Evolutionary conservation across 92 coral and sea anemone genomes (phyloP).

Genomic region (Nematostella vectensis): DNA sequence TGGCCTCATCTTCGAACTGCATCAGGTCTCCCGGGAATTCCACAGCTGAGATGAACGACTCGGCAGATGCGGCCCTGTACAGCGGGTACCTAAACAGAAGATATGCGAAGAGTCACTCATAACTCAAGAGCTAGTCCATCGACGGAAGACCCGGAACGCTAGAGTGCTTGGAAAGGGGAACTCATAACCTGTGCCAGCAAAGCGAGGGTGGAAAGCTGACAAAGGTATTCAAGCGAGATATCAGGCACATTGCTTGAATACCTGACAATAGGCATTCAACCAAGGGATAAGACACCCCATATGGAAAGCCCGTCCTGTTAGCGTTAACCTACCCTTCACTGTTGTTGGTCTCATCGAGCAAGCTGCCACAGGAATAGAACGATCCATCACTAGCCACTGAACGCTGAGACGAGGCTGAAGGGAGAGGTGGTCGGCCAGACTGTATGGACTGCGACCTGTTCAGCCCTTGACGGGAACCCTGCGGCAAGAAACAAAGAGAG

Average conservation of each 20-base stretch:
- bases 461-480: slow-evolving; percentile 53
- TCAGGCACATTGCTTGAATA: too few relatives aligned
- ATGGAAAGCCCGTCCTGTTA: too few relatives aligned
- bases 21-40: slow-evolving; percentile 66
- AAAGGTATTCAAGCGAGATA: too few relatives aligned
- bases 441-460: slow-evolving; percentile 27
- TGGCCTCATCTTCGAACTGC: slow-evolving; percentile 50
- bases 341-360: slow-evolving; percentile 56
- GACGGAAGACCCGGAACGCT: too few relatives aligned
- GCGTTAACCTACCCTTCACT: slow-evolving; percentile 18
- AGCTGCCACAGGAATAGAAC: slow-evolving; percentile 96
- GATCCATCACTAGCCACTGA: slow-evolving; percentile 77
- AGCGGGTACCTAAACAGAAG: slow-evolving; percentile 21
- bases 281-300: too few relatives aligned
- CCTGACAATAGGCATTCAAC: too few relatives aligned
- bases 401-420: slow-evolving; percentile 49
- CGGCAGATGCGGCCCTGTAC: slow-evolving; percentile 38
- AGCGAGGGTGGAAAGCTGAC: too few relatives aligned
- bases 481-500: too few relatives aligned
- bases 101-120: background rate
- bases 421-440: slow-evolving; percentile 17
- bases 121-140: too few relatives aligned
- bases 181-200: too few relatives aligned
- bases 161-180: too few relatives aligned
- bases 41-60: slow-evolving; percentile 87